phyloP scores from a whole-genome alignment of 2,113 vertebrate species.

The Lutjanus erythropterus region DNA sequence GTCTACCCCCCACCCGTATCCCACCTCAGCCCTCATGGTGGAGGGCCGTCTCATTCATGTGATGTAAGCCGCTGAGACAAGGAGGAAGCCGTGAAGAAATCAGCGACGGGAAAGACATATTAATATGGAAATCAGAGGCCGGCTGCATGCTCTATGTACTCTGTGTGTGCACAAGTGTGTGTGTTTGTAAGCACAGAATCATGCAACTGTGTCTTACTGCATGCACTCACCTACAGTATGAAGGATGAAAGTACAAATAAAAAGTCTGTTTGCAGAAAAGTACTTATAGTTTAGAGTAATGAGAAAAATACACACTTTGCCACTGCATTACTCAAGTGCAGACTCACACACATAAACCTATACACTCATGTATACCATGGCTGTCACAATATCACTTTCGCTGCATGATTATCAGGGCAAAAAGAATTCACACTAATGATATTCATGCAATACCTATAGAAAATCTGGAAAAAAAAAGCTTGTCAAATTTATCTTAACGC shows the following conservation, averaged over 20 bases:
- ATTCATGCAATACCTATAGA: too few relatives aligned
- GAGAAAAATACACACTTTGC: neutral
- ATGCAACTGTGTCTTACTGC: constrained; percentile 5
- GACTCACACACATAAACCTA: constrained; percentile 2
- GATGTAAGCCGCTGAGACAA: constrained; percentile 70
- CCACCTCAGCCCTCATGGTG: constrained; percentile 44
- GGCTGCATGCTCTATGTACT: constrained; percentile 22
- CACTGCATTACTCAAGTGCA: constrained; percentile 17
- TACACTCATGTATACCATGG: neutral
- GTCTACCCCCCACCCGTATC: constrained; percentile 30
- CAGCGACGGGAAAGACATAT: constrained; percentile 50
- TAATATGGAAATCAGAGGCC: constrained; percentile 67
- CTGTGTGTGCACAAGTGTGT: neutral
- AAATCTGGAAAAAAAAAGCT: too few relatives aligned
- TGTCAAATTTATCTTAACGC: too few relatives aligned
- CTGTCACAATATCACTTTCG: too few relatives aligned
- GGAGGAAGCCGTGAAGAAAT: constrained; percentile 57
- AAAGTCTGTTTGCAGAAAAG: constrained; percentile 19
- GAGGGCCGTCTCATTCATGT: constrained; percentile 61
- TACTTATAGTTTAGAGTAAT: neutral
- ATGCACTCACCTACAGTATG: constrained; percentile 15
- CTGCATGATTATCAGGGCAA: too few relatives aligned
- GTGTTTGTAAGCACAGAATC: constrained; percentile 1
- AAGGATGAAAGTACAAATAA: constrained; percentile 32
- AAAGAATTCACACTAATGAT: too few relatives aligned